These are phyloP conservation scores for Henricia sp. DNA, from an alignment of 53 echinoderm and acorn worm genomes.

Conservation along the genomic window DNA sequence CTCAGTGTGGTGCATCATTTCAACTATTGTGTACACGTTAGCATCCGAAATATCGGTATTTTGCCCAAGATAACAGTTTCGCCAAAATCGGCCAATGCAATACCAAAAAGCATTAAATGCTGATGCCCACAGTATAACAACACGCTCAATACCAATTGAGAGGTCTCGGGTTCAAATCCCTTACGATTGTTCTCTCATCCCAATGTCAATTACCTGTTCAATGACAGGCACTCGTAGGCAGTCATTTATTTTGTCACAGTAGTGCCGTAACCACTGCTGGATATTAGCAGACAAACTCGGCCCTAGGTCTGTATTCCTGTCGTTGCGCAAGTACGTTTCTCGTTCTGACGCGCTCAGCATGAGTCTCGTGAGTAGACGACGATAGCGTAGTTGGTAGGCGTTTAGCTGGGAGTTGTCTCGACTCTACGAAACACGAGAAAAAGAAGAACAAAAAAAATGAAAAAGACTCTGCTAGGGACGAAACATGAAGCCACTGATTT, in stretches of 20 bases:
- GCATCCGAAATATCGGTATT: no score
- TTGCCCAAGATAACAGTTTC: no score
- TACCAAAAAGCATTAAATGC: no score
- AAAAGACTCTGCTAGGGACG: no score
- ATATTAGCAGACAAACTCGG: not conserved
- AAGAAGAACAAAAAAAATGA: not conserved
- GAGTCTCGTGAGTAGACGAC: slow-evolving; percentile 49
- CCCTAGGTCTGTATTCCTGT: slow-evolving; percentile 21
- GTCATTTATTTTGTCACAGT: slow-evolving; percentile 20
- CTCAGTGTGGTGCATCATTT: no score
- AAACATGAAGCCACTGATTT: no score
- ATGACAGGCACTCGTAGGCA: slow-evolving; percentile 35
- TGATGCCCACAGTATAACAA: no score
- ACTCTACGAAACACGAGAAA: slow-evolving; percentile 19
- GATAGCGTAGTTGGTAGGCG: slow-evolving; percentile 42
- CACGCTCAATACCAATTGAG: no score
- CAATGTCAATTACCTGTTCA: slow-evolving; percentile 36
- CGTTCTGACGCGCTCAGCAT: slow-evolving; percentile 40
- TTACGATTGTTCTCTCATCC: not conserved
- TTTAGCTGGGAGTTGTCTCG: slow-evolving; percentile 20
- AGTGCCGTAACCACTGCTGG: slow-evolving; percentile 1
- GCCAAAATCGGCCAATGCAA: no score
- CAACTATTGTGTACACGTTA: no score
- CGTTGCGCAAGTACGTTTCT: slow-evolving; percentile 16
- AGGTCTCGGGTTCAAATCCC: no score